Conservation (phyloP, 23 tunicate species). For the Ascidia mentula region DNA sequence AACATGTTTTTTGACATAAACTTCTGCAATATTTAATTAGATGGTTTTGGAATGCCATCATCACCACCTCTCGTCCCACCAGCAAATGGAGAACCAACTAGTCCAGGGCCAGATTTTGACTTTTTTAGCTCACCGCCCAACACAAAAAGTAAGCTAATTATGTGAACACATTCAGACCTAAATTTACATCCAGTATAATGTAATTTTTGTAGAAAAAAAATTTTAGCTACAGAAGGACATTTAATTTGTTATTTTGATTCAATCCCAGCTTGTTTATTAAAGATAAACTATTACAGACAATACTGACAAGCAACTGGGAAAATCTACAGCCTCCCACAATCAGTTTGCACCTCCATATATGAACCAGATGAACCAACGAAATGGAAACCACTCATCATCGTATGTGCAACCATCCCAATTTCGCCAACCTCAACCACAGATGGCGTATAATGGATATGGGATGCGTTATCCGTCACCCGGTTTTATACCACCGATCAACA, state of each 20-base stretch:
- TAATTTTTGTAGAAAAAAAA: too few relatives aligned
- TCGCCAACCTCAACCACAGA: not conserved
- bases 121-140: constrained; percentile 18
- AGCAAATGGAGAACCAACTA: constrained; percentile 9
- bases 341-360: not conserved
- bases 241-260: too few relatives aligned
- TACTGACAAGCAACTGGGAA: not conserved
- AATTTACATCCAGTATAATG: too few relatives aligned
- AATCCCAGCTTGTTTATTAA: too few relatives aligned
- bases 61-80: not conserved
- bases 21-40: too few relatives aligned
- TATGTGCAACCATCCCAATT: not conserved
- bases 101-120: constrained; percentile 23
- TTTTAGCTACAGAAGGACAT: too few relatives aligned
- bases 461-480: not conserved
- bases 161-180: too few relatives aligned
- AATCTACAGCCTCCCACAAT: not conserved
- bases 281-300: not conserved
- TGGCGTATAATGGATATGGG: not conserved
- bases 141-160: not conserved
- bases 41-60: constrained; percentile 12
- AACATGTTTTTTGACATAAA: too few relatives aligned
- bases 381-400: not conserved
- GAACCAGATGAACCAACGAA: not conserved
- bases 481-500: not conserved